A percentile compares a stretch with the other conserved stretches of the same genome.
These are phyloP conservation scores for Aelia acuminata DNA, from an alignment of 2,888 invertebrate genomes.

Conservation along the genomic window DNA sequence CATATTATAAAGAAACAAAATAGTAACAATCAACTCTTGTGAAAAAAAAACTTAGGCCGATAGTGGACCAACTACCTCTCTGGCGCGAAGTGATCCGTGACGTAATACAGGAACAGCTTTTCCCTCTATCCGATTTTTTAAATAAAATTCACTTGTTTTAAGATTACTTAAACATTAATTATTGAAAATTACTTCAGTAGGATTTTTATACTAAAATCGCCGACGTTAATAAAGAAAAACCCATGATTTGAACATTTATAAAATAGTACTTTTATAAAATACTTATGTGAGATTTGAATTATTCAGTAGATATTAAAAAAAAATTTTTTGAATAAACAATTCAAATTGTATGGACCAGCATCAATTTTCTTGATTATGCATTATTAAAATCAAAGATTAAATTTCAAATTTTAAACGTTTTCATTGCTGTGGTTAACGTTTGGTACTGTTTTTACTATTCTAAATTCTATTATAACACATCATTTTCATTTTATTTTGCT, in stretches of 20 bases:
- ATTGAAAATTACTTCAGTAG: neutral
- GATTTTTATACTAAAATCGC: neutral
- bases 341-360: neutral
- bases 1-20: neutral
- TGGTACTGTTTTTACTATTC: neutral
- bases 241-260: neutral
- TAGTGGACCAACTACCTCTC: neutral
- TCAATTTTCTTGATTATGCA: neutral
- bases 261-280: neutral
- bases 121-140: neutral
- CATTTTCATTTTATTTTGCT: neutral
- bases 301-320: too few relatives aligned
- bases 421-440: neutral
- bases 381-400: neutral
- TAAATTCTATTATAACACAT: neutral
- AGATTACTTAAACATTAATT: neutral
- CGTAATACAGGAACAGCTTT: neutral
- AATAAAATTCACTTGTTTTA: neutral
- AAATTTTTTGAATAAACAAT: too few relatives aligned
- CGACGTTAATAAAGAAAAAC: neutral
- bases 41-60: neutral
- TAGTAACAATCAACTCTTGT: neutral
- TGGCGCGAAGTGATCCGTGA: neutral
- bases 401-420: neutral
- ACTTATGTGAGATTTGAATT: neutral